Base-by-base conservation (phyloP, 2,113 vertebrate species). In the Tenebrosternarchus preto region DNA sequence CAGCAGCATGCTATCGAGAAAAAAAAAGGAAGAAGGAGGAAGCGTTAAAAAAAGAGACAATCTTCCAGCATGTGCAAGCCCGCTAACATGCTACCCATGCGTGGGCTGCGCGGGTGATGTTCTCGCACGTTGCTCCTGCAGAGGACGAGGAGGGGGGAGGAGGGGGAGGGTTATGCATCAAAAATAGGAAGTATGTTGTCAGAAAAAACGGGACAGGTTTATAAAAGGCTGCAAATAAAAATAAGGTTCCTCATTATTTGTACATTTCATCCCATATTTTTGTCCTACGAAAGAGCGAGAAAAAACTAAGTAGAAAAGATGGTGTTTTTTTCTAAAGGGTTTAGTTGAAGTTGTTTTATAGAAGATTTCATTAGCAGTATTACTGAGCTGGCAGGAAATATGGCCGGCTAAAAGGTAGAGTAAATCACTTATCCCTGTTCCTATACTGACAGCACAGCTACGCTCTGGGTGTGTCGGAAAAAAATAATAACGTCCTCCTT, bases 281-380 rank as follows among this genome's bases (percentile, higher is more conserved):
- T 22, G 0, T 31, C 27, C 33, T 67, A 4, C 50, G 19, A 60
- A 63, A 27, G 3, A 59, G 50, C 27, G 25, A 77, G n/a, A n/a
- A n/a, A n/a, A n/a, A n/a, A n/a, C n/a, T n/a, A n/a, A n/a, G n/a
- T n/a, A n/a, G n/a, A n/a, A n/a, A n/a, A n/a, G n/a, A n/a, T n/a
- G n/a, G n/a, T n/a, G n/a, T n/a, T n/a, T n/a, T 53, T 36, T 29
- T 36, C 68, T 27, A 5, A 29, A 46, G 20, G 16, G 0, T 0
- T 27, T 59, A 46, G 33, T 50, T 79, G 17, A 8, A 64, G 56
- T 36, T 16, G 31, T 36, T 67, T 67, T n/a, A n/a, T n/a, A n/a
- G 33, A 33, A 61, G 55, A 84, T 75, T 83, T 86, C 83, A 85
- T 84, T 73, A 75, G 63, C 22, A 36, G 71, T 55, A 84, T 85